phyloP scores from a whole-genome alignment of 1,140 invertebrate genomes.

The Notospermus geniculatus region DNA sequence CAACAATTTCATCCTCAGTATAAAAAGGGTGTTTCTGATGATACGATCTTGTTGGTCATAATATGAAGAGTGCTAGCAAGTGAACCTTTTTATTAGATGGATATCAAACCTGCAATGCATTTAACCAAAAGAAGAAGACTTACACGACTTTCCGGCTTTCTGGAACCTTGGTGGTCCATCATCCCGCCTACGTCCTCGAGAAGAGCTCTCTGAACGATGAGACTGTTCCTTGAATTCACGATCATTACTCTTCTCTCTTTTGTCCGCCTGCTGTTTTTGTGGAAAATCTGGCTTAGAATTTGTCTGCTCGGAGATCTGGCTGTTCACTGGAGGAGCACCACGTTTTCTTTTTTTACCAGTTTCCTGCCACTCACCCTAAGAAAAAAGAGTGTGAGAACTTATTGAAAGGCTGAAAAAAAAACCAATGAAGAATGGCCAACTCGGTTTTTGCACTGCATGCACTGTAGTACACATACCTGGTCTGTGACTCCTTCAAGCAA shows the following conservation, averaged over 20 bases:
- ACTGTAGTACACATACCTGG: not conserved
- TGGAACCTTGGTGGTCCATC: conserved; percentile 34
- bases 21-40: too few species aligned
- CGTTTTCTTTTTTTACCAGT: conserved; percentile 78
- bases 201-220: conserved; percentile 22
- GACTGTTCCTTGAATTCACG: conserved; percentile 8
- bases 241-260: conserved; percentile 40
- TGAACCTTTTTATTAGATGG: too few species aligned
- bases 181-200: conserved; percentile 30
- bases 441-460: too few species aligned
- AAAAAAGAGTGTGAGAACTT: too few species aligned
- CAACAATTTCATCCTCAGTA: too few species aligned
- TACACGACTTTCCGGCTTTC: conserved; percentile 11
- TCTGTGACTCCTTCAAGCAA: conserved; percentile 2
- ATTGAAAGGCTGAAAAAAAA: conserved; percentile 11
- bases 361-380: conserved; percentile 73
- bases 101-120: too few species aligned
- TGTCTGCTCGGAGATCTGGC: conserved; percentile 19
- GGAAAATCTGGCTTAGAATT: conserved; percentile 15
- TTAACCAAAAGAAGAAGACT: not conserved
- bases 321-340: conserved; percentile 23
- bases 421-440: too few species aligned
- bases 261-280: conserved; percentile 29
- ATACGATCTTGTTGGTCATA: too few species aligned
- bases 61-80: too few species aligned